phyloP scores from a whole-genome alignment of 37 sponge, comb jelly and placozoan species.

The Diacarnus erythraeanus region DNA sequence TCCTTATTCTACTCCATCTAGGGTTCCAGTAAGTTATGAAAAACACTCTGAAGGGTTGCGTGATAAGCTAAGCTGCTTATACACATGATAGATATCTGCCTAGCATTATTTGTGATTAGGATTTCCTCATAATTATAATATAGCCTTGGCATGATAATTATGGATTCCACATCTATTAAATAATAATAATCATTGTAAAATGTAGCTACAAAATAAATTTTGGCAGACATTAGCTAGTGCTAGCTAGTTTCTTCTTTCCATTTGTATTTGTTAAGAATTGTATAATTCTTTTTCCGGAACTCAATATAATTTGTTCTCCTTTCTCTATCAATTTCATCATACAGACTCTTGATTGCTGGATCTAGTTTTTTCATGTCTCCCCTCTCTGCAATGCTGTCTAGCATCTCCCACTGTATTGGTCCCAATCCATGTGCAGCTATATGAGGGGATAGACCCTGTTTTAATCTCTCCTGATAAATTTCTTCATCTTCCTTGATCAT shows the following conservation, averaged over 20 bases:
- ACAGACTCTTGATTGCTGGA: constrained; percentile 26
- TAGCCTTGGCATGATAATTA: no score
- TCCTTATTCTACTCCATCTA: no score
- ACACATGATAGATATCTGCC: no score
- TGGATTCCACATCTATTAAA: no score
- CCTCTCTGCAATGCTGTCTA: constrained; percentile 21
- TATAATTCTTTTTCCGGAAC: constrained; percentile 11
- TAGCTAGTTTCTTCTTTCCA: not conserved
- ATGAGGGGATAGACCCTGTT: constrained; percentile 23
- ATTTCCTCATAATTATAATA: no score
- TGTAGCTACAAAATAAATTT: no score
- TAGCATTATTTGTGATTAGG: no score
- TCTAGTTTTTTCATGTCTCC: constrained; percentile 22
- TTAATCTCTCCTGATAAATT: constrained; percentile 30
- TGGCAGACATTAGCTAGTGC: no score
- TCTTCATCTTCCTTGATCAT: constrained; percentile 49
- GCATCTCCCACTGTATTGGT: constrained; percentile 52
- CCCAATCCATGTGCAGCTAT: constrained; percentile 54
- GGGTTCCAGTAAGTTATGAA: no score
- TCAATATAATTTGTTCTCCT: constrained; percentile 23
- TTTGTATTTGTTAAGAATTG: not conserved
- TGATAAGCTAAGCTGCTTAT: no score
- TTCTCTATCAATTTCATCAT: not conserved
- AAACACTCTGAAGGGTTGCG: no score
- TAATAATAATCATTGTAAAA: no score